Base-by-base conservation (phyloP, 2,888 invertebrate species). In the Diploptera punctata region DNA sequence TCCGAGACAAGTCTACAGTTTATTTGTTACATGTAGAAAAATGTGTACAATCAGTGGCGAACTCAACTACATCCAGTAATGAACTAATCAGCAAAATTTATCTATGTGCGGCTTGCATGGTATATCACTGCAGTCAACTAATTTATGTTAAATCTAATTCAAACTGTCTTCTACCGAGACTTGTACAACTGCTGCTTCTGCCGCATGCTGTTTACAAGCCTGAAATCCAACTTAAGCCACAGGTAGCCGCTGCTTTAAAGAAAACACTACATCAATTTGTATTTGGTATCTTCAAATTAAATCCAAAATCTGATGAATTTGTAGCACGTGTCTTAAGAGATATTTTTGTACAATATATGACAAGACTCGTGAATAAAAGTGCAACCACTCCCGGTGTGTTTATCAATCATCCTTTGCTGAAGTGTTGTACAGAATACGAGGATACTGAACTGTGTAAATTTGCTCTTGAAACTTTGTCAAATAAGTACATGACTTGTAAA, bases 231-330 rank as follows among this genome's bases (percentile, higher is more conserved):
- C 68, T 81, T 0, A 83, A 85, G 72, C 79, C 80, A 0, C 82
- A 82, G 69, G 77, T 85, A 5, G 77, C 86, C 0, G 83, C 82
- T 75, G 81, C 86, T 0, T 79, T 88, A 18, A 84, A 84, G 75
- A 83, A 83, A 77, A 84, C 86, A 16, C 86, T 87, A 82, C 84
- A 86, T 24, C 81, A 87, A 24, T 83, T 86, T 74, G 80, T 88
- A 47, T 83, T 84, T 75, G 87, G 87, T 0, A 82, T 88, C 21
- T 83, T 84, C 0, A 83, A 82, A 24, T 77, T 88, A 43, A 84
- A 85, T 75, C 82, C 81, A 68, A 81, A 79, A 71, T 79, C 80
- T 4, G 87, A 87, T 79, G 80, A 81, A 0, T 87, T 86, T 75
- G 77, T 87, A 18, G 82, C 81, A 29, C 82, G 86, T 73, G 83